A percentile compares a stretch with the other conserved stretches of the same genome.
Conservation (phyloP, 2,113 vertebrate genomes). For the Notarius quadriscutis region DNA sequence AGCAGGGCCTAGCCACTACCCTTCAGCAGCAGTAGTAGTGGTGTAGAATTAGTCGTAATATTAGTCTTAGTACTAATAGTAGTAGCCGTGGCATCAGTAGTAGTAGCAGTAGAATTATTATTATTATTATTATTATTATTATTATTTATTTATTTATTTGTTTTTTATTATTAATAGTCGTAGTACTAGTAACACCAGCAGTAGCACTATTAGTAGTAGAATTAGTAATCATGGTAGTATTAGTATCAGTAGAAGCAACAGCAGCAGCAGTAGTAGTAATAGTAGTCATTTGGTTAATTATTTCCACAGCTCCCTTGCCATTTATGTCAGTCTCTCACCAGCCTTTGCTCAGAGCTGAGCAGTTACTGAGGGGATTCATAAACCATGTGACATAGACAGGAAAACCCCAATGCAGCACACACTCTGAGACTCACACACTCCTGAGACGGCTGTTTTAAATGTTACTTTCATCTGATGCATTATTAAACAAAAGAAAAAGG, state of each 20-base stretch:
- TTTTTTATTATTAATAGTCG: neutral
- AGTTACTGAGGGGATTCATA: constrained; percentile 58
- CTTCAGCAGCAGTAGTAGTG: no score
- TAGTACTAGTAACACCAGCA: no score
- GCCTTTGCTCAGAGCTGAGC: constrained; percentile 46
- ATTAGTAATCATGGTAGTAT: neutral
- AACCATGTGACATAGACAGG: constrained; percentile 58
- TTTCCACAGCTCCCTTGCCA: neutral
- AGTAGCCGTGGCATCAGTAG: neutral
- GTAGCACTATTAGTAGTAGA: no score
- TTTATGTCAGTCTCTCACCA: constrained; percentile 40
- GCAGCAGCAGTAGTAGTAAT: neutral
- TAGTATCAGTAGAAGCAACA: neutral
- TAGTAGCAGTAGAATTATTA: neutral
- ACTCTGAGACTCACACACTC: constrained; percentile 50
- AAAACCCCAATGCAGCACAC: constrained; percentile 54
- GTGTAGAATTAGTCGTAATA: no score
- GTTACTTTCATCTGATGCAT: constrained; percentile 50
- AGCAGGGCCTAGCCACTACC: no score
- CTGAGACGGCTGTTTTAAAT: constrained; percentile 42
- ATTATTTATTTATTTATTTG: no score
- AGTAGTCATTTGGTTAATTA: neutral
- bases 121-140: neutral
- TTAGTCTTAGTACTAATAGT: no score
- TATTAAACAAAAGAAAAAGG: constrained; percentile 45